Evolutionary conservation across 2,797 vertebrate species (phyloP).

Genomic region (Odontamblyopus rebecca): DNA sequence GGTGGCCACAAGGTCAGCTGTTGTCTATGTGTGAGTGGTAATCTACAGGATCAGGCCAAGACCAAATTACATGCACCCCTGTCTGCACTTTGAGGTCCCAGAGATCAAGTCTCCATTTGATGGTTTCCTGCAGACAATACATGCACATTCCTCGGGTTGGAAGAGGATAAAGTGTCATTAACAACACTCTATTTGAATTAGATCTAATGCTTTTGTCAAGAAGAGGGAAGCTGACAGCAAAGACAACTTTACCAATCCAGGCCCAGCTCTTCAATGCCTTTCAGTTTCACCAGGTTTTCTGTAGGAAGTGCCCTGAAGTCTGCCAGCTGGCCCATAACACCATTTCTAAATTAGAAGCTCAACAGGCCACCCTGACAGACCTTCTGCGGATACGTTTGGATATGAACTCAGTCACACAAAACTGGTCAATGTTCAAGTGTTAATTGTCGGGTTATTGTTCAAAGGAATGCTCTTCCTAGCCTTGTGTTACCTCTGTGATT

Average conservation of each 20-base stretch:
- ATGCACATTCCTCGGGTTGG: slow-evolving; percentile 24
- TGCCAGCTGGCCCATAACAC: background rate
- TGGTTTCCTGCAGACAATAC: slow-evolving; percentile 29
- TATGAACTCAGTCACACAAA: slow-evolving; percentile 24
- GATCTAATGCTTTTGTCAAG: slow-evolving; percentile 23
- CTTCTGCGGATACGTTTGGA: slow-evolving; percentile 23
- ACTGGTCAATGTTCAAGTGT: background rate
- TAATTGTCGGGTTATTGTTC: slow-evolving; percentile 16
- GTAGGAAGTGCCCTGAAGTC: background rate
- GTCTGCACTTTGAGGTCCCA: slow-evolving; percentile 25
- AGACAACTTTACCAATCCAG: slow-evolving; percentile 38
- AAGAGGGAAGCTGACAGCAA: slow-evolving; percentile 22
- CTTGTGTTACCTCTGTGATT: slow-evolving; percentile 30
- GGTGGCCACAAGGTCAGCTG: slow-evolving; percentile 72
- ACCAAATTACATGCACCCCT: slow-evolving; percentile 36
- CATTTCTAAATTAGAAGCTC: background rate
- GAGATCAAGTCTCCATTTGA: slow-evolving; percentile 23
- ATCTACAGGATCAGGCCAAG: slow-evolving; percentile 32
- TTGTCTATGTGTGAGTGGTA: slow-evolving; percentile 39
- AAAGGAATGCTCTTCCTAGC: slow-evolving; percentile 7
- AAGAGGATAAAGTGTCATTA: slow-evolving; percentile 44
- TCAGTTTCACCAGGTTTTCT: slow-evolving; percentile 40
- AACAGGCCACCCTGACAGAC: background rate
- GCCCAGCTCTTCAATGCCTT: slow-evolving; percentile 22
- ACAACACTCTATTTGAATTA: slow-evolving; percentile 33